Evolutionary conservation across 2,888 invertebrate genomes (phyloP), one percentile per base, ranked within the genome.

Genomic region (Slavum lentiscoides): DNA sequence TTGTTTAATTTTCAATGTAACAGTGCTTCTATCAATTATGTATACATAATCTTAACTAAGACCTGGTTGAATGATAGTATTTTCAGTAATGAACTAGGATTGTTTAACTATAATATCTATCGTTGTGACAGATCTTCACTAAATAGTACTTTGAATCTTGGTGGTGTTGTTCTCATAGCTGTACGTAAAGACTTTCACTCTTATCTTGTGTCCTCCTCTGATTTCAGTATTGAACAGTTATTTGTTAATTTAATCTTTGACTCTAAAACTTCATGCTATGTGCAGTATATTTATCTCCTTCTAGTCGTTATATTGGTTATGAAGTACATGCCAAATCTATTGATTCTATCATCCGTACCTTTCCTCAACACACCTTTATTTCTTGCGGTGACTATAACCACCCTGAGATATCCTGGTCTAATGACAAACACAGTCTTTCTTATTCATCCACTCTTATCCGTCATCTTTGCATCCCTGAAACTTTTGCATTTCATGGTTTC

Each of bases 401-500:
- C 8, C 53, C 53, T 17, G 30, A 30, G 8, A 68, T 68, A 15
- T 21, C 67, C 21, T 67, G 43, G 49, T 67, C 67, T 49, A 49
- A 67, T 53, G 30, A 68, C 4, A 7, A 30, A 17, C 4, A 49
- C 17, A 30, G 49, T 68, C 23, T 13, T 7, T 68, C 49, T 15
- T 68, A 49, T 49, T 49, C 49, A 7, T 67, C 21, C 49, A n/a
- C 43, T 21, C 1, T 1, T 53, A 53, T 53, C 8, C 68, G 53
- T 23, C 53, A 23, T 68, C 30, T 30, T 23, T 68, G 30, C 53
- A 68, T 68, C 43, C 68, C 53, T 30, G 53, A 53, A 68, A 21
- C 9, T 23, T 68, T 68, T 68, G 64, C 37, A 64, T 43, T 67
- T n/a, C 67, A 43, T 21, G 67, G 67, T n/a, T 21, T 67, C 19